Base-by-base conservation (phyloP, 2,888 invertebrate genomes). In the Anoplius nigerrimus region DNA sequence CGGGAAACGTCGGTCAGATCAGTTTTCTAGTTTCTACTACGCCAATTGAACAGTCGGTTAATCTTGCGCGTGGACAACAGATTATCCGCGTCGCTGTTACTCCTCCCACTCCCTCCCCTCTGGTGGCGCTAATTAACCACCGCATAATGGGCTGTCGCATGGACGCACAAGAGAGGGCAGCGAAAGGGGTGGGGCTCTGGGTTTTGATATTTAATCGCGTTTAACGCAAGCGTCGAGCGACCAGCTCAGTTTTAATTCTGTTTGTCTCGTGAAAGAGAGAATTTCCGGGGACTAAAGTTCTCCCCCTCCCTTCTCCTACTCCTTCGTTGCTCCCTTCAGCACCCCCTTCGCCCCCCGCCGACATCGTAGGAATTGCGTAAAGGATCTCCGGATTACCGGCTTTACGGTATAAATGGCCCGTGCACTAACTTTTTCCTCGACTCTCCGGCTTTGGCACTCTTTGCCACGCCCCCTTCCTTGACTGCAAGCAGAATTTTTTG, bases 161-260 rank as follows among this genome's bases (percentile, higher is more conserved):
- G 22, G n/a, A 21, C 24, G 53, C 21, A 53, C 20, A 4, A 18
- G 18, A 78, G 68, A 66, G 71, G 59, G 56, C 64, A 63, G 62
- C 71, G 73, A 66, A 74, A 66, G 69, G 69, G 62, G 48, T 62
- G 72, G 53, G 53, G 42, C 51, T 62, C 65, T 13, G 34, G 72
- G 83, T 86, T 87, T 87, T 87, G 85, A 87, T 85, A 85, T 86
- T 86, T 87, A 87, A 87, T 87, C 84, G 82, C 78, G 82, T 86
- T 86, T 85, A 83, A 84, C 82, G 80, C 82, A 67, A 65, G 69
- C 67, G 64, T 53, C 82, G 66, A 65, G 69, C 67, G 64, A 52
- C 65, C 70, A 54, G 71, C 64, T 75, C 79, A 75, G 72, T 86
- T 86, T 83, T 85, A 86, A 86, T 85, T 86, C 86, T 83, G 83